Conservation (phyloP, 2,113 vertebrate genomes). For the Phalacrocorax aristotelis region DNA sequence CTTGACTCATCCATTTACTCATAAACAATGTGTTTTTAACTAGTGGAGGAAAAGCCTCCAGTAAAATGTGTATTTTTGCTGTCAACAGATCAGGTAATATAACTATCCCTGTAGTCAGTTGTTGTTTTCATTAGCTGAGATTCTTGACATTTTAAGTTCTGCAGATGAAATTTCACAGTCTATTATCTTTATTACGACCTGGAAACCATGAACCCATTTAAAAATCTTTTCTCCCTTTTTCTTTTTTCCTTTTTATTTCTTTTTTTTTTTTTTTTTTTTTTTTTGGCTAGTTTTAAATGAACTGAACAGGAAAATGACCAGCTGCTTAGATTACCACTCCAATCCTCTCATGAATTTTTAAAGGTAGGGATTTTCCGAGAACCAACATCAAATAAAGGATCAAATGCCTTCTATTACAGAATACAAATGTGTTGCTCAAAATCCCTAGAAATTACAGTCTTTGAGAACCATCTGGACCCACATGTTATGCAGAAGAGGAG, state of each 20-base stretch:
- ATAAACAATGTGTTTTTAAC: neutral
- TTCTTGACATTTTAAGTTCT: slow-evolving; percentile 39
- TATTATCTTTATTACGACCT: slow-evolving; percentile 40
- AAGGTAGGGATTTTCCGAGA: slow-evolving; percentile 60
- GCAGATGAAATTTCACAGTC: slow-evolving; percentile 35
- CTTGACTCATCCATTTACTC: neutral
- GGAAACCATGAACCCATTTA: neutral
- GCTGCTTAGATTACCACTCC: slow-evolving; percentile 64
- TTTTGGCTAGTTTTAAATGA: slow-evolving; percentile 14
- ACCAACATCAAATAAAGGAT: slow-evolving; percentile 70
- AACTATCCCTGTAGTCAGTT: neutral
- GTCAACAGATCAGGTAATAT: neutral
- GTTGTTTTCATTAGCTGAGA: neutral
- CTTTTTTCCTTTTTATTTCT: too few species aligned
- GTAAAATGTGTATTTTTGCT: neutral
- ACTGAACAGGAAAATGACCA: slow-evolving; percentile 64
- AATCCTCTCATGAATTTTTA: slow-evolving; percentile 69
- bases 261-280: neutral
- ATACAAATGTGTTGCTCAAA: slow-evolving; percentile 62
- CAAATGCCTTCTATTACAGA: slow-evolving; percentile 54
- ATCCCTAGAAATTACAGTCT: slow-evolving; percentile 61
- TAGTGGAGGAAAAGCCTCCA: neutral
- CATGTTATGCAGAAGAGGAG: slow-evolving; percentile 36
- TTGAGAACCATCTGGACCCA: slow-evolving; percentile 65
- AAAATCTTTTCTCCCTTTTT: neutral